Evolutionary conservation across 2,888 invertebrate species (phyloP).

Genomic region (Mesorhabditis spiculigera): DNA sequence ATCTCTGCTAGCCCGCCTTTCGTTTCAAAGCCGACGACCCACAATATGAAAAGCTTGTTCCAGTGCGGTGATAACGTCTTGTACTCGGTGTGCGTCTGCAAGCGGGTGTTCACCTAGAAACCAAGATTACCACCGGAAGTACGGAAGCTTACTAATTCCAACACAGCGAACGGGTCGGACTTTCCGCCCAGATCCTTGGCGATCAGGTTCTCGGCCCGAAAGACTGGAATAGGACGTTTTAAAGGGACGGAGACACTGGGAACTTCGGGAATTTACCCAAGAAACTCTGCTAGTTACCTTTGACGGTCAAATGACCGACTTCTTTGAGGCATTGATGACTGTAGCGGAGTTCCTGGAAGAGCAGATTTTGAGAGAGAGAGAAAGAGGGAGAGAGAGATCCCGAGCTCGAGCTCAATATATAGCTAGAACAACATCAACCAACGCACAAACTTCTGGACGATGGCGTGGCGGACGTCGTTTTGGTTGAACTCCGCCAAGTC

Average conservation of each 20-base stretch:
- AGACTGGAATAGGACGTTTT: conserved; percentile 66
- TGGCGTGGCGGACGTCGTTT: conserved; percentile 33
- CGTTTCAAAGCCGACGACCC: conserved; percentile 47
- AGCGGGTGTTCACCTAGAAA: conserved; percentile 74
- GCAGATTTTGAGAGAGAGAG: background rate
- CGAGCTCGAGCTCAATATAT: too few species aligned
- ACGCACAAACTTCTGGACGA: conserved; percentile 31
- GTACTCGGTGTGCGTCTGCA: conserved; percentile 97
- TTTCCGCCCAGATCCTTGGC: conserved; percentile 88
- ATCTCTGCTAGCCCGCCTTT: background rate
- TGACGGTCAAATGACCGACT: conserved; percentile 88
- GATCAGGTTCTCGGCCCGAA: conserved; percentile 76
- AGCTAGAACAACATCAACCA: background rate
- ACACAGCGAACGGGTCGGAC: conserved; percentile 95
- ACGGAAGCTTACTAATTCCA: conserved; percentile 66
- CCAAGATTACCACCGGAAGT: background rate
- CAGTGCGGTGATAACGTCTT: conserved; percentile 92
- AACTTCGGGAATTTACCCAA: too few species aligned
- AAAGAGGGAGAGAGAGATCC: background rate
- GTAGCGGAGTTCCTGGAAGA: conserved; percentile 68
- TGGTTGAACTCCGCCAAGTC: conserved; percentile 69
- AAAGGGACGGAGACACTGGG: too few species aligned
- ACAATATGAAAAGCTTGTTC: conserved; percentile 99
- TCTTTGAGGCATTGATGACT: conserved; percentile 76
- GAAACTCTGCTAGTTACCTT: conserved; percentile 62